Percentiles rank a stretch among this genome's conserved stretches.
These are phyloP conservation scores for Bombycilla garrulus DNA, from an alignment of 2,113 vertebrate genomes.

Conservation along the genomic window DNA sequence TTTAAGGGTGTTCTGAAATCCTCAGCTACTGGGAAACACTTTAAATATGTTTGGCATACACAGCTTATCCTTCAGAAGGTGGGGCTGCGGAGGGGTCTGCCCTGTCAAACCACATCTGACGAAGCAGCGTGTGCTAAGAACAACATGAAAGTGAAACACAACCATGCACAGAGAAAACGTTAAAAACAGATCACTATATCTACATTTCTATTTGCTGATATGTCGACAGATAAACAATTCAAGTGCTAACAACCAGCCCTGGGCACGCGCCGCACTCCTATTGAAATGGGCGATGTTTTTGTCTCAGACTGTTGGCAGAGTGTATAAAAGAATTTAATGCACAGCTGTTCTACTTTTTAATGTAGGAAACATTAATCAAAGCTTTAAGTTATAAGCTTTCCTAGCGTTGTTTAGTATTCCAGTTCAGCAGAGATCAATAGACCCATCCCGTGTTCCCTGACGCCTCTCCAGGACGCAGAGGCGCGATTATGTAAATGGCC, in stretches of 20 bases:
- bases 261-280: conserved; percentile 48
- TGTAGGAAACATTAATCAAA: conserved; percentile 81
- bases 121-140: not conserved
- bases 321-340: conserved; percentile 79
- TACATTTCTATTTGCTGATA: conserved; percentile 1
- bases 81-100: not conserved
- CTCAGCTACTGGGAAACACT: not conserved
- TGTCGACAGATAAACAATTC: conserved; percentile 19
- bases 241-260: conserved; percentile 13
- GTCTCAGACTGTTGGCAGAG: conserved; percentile 71
- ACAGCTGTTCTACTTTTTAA: conserved; percentile 80
- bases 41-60: not conserved
- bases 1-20: not conserved
- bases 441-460: conserved; percentile 80
- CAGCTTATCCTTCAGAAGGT: not conserved
- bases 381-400: conserved; percentile 79
- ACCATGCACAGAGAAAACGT: not conserved
- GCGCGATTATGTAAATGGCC: conserved; percentile 83
- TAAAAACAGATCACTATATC: not conserved
- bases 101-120: not conserved
- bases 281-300: conserved; percentile 46
- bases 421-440: conserved; percentile 82
- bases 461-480: conserved; percentile 79
- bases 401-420: conserved; percentile 79
- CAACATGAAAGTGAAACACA: not conserved